Conservation (phyloP, 2,888 invertebrate species). For the Perizoma affinitatum region DNA sequence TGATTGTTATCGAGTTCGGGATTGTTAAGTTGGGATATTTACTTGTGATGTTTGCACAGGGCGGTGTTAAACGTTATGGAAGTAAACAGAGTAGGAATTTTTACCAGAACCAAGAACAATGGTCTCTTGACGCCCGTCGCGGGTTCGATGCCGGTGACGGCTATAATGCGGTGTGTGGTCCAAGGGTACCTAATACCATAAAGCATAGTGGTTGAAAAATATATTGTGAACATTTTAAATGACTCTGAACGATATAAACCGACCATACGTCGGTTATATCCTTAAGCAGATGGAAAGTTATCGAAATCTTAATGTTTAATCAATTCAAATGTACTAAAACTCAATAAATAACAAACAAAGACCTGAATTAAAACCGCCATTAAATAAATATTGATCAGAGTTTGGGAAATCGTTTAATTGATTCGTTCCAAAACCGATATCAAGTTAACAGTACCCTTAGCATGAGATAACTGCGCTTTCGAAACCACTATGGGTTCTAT, state of each 20-base stretch:
- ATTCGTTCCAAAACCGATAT: no score
- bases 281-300: no score
- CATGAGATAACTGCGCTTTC: no score
- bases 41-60: slow-evolving; percentile 58
- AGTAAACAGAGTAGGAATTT: slow-evolving; percentile 52
- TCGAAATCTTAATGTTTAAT: no score
- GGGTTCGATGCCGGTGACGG: slow-evolving; percentile 20
- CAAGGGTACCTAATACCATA: no score
- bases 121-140: slow-evolving; percentile 16
- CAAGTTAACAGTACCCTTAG: no score
- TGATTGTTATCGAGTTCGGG: slow-evolving; percentile 18
- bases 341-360: slow-evolving; percentile 13
- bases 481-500: no score
- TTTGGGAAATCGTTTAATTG: slow-evolving; percentile 7
- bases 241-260: no score
- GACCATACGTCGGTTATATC: no score
- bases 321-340: neutral
- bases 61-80: slow-evolving; percentile 39
- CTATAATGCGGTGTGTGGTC: neutral
- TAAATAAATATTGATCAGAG: slow-evolving; percentile 14
- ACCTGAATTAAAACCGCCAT: slow-evolving; percentile 9
- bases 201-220: no score
- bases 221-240: no score
- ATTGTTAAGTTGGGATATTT: slow-evolving; percentile 48
- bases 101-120: slow-evolving; percentile 52